Evolutionary conservation across 2,797 vertebrate species (phyloP), one percentile per base, ranked within the genome.

Genomic region (Characodon lateralis): DNA sequence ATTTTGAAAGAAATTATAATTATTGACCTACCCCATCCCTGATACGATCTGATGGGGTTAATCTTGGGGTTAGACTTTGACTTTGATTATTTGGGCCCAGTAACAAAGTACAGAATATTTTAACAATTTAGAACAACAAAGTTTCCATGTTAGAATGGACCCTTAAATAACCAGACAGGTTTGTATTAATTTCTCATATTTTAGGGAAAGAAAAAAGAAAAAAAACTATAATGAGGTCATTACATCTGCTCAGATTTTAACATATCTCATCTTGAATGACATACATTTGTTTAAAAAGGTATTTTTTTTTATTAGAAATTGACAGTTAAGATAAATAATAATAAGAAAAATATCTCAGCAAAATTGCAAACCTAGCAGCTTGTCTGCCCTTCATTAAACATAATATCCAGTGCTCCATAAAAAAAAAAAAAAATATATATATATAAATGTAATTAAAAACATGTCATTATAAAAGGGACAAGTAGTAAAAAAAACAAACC

Each of bases 1-100:
- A 73, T 87, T 89, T 83, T n/a, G 83, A 85, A 86, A 59, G 74
- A 83, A 66, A 61, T 48, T 73, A 59, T 48, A 88, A 74, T 78
- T 85, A 85, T 83, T 71, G 77, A 80, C 24, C 24, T 73, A 75
- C 50, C 53, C 50, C 71, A 39, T 71, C 3, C 35, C 4, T 35
- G 35, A 35, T 35, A 35, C 35, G 35, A 35, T 35, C 35, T 35
- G 35, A 35, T 35, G 35, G 35, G 35, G 35, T 35, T 35, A 35
- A 35, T 35, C 35, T 35, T 35, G 35, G 35, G 35, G 35, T 35
- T 35, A 35, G 35, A 35, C 2, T 50, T 18, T 85, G 76, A 81
- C 72, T 46, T 77, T 78, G 72, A 10, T 78, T 58, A 55, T 6
- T 31, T 76, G 77, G 87, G 63, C 59, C 78, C 22, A 77, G 75